phyloP scores from a whole-genome alignment of 2,797 vertebrate species.

The Carcharodon carcharias region DNA sequence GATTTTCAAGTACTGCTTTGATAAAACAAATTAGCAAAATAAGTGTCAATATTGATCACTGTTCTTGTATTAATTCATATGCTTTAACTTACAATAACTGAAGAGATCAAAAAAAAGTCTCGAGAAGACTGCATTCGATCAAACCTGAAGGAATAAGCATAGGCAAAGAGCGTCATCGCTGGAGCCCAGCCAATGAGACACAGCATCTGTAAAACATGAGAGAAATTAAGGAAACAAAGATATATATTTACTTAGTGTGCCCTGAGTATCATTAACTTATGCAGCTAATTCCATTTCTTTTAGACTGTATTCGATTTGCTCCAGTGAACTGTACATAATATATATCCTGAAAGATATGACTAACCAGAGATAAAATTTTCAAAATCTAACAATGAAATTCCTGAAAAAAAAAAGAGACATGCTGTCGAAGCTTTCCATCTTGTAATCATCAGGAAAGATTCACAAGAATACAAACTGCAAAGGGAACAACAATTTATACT shows the following conservation, averaged over 20 bases:
- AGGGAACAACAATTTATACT: too few relatives aligned
- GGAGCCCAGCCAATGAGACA: conserved; percentile 62
- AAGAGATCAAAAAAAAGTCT: conserved; percentile 73
- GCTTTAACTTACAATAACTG: conserved; percentile 65
- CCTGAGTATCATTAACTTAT: background rate
- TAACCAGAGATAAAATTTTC: background rate
- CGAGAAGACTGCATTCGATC: conserved; percentile 70
- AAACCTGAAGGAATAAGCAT: conserved; percentile 74
- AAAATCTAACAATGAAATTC: background rate
- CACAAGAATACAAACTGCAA: too few relatives aligned
- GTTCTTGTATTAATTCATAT: background rate
- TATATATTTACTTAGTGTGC: background rate
- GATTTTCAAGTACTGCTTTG: background rate
- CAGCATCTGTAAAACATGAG: conserved; percentile 54
- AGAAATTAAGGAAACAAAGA: conserved; percentile 26
- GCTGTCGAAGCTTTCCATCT: too few relatives aligned
- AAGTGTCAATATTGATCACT: background rate
- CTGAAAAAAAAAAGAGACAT: too few relatives aligned
- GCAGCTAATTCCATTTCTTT: background rate
- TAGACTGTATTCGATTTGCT: background rate
- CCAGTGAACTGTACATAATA: background rate
- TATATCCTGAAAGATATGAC: background rate
- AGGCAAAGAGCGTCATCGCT: conserved; percentile 70
- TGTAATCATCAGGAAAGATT: too few relatives aligned
- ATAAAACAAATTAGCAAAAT: background rate